phyloP scores from a whole-genome alignment of 2,113 vertebrate genomes.

The Neolamprologus sp. region DNA sequence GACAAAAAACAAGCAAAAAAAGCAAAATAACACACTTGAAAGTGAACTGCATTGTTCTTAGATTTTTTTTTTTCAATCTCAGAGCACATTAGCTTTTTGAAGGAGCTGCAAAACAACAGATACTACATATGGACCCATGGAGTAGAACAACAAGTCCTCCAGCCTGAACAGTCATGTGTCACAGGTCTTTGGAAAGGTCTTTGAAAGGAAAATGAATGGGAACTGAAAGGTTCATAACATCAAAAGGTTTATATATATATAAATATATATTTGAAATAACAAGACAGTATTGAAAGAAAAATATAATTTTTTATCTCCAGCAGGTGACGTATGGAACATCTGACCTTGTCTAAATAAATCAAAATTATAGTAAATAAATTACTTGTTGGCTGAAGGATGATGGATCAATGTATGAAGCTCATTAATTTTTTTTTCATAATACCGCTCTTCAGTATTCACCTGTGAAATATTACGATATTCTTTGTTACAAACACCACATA shows the following conservation, averaged over 20 bases:
- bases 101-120: too few relatives aligned
- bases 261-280: neutral
- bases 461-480: neutral
- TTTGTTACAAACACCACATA: neutral
- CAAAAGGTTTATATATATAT: neutral
- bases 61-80: neutral
- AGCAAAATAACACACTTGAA: neutral
- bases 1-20: neutral
- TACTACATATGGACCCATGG: too few relatives aligned
- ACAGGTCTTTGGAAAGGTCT: too few relatives aligned
- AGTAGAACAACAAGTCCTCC: too few relatives aligned
- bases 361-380: slow-evolving; percentile 38
- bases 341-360: slow-evolving; percentile 44
- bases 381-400: slow-evolving; percentile 22
- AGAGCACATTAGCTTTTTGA: too few relatives aligned
- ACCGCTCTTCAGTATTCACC: neutral
- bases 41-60: neutral
- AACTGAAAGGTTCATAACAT: too few relatives aligned
- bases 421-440: slow-evolving; percentile 3
- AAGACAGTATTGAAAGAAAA: neutral
- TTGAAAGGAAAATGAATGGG: too few relatives aligned
- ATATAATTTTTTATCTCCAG: neutral
- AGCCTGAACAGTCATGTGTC: too few relatives aligned
- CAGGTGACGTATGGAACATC: neutral
- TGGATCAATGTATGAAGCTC: slow-evolving; percentile 24